phyloP scores from a whole-genome alignment of 2,113 vertebrate species.

The Carlito syrichta region DNA sequence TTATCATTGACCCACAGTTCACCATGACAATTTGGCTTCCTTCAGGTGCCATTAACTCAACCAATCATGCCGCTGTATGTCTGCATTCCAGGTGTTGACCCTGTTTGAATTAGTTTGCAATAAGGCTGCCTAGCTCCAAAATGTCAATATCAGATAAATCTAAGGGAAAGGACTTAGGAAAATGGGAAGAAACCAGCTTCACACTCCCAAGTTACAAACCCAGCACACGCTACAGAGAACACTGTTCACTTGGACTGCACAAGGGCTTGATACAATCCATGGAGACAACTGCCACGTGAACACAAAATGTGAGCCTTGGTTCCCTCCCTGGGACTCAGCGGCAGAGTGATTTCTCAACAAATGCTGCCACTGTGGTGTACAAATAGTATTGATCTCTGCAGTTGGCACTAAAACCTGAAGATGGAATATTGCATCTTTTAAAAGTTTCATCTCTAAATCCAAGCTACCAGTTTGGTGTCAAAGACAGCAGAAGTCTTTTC shows the following conservation, averaged over 20 bases:
- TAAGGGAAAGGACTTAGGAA: not conserved
- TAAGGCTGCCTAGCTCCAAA: not conserved
- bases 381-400: conserved; percentile 51
- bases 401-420: conserved; percentile 3
- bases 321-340: conserved; percentile 16
- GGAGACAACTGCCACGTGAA: not conserved
- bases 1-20: not conserved
- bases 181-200: not conserved
- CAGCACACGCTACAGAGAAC: not conserved
- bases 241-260: not conserved
- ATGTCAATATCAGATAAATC: not conserved
- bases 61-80: not conserved
- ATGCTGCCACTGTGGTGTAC: not conserved
- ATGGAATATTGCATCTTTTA: conserved; percentile 11
- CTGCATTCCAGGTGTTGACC: not conserved
- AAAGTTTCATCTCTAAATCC: conserved; percentile 53
- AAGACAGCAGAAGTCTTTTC: conserved; percentile 14
- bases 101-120: not conserved
- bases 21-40: not conserved
- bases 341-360: conserved; percentile 48
- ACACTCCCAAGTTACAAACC: not conserved
- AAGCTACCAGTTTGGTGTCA: conserved; percentile 33
- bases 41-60: not conserved
- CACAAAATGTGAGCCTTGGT: not conserved
- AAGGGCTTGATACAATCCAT: not conserved